phyloP scores from a whole-genome alignment of 2,113 vertebrate species.

The Myodes glareolus region DNA sequence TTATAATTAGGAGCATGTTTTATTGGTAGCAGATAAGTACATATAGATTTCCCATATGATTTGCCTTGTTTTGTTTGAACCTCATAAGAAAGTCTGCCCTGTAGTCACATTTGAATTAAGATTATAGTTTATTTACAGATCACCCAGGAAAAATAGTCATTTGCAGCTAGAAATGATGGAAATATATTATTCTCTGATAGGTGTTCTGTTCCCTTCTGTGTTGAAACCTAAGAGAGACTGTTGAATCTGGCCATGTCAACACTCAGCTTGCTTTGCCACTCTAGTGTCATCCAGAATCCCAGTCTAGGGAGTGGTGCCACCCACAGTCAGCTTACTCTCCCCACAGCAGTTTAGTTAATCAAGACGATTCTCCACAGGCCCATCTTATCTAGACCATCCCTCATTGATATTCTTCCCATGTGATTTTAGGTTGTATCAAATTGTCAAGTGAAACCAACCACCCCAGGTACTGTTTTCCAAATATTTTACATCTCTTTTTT shows the following conservation, averaged over 20 bases:
- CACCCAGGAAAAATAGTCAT: not conserved
- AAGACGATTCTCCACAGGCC: not conserved
- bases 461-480: not conserved
- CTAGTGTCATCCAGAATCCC: not conserved
- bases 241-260: not conserved
- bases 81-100: constrained; percentile 1
- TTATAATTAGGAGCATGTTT: not conserved
- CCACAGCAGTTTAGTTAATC: not conserved
- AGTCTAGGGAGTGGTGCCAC: not conserved
- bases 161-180: not conserved
- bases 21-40: not conserved
- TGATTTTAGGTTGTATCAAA: not conserved
- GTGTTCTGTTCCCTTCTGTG: not conserved
- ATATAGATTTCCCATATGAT: not conserved
- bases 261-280: not conserved
- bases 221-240: not conserved
- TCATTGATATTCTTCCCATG: not conserved
- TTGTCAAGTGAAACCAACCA: not conserved
- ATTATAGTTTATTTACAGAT: not conserved
- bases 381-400: not conserved
- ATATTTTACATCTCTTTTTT: not conserved
- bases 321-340: not conserved
- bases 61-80: not conserved
- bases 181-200: constrained; percentile 8
- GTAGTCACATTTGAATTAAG: constrained; percentile 9